Base-by-base conservation (phyloP, 2,797 vertebrate genomes). In the Enteromius mattozi region DNA sequence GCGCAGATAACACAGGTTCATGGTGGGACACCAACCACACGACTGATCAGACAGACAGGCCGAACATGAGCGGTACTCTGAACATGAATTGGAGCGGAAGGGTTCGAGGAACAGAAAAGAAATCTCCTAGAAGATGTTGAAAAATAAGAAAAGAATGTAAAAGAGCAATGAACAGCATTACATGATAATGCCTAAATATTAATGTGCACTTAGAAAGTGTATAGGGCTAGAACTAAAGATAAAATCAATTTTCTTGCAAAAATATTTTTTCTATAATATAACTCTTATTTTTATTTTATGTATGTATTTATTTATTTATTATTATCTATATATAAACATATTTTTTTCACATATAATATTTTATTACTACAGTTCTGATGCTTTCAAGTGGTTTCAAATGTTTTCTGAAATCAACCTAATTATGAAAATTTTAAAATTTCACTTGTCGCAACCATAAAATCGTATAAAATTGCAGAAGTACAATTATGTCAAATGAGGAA, bases 101-200 rank as follows among this genome's bases (percentile, higher is more conserved):
- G 97, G 97, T 90, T 98, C 97, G 92, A 97, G 85, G 89, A 98
- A 98, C 59, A 98, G 94, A 92, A 97, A 98, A 51, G 97, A 97
- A 90, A 98, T 98, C 93, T 97, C 97, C 97, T 97, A 70, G 49
- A 86, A 35, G 86, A 72, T 4, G 24, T 24, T 42, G 17, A 81
- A 77, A 17, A 86, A 56, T 16, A 82, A 76, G 9, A 30, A 42
- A n/a, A 65, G 30, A 49, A 78, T 76, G 27, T 19, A 81, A 24
- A 21, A 72, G 27, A 9, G 37, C 12, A 85, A 65, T 14, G 19
- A 40, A 27, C n/a, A 27, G 1, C 45, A 40, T 51, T 24, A 51
- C 24, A 54, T n/a, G 3, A 51, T 3, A 80, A 54, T 59, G 10
- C 27, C 8, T 74, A 12, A 19, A 74, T 30, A 24, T n/a, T 54